Evolutionary conservation across 2,113 vertebrate genomes (phyloP).

Genomic region (Vulpes vulpes): DNA sequence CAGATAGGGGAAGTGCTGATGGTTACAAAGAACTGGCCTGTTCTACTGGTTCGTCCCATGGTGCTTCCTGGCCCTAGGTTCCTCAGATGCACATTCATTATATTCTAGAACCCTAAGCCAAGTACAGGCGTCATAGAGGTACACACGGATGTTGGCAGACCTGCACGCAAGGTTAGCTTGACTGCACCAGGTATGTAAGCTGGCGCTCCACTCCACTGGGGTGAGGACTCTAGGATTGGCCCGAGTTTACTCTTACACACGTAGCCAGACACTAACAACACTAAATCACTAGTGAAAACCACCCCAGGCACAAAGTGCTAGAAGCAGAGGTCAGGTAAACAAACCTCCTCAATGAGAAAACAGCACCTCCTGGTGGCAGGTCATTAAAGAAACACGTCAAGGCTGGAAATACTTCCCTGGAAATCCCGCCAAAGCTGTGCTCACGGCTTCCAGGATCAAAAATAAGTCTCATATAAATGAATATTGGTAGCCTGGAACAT

Average conservation of each 20-base stretch:
- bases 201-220: no score
- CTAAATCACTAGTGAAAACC: neutral
- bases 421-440: neutral
- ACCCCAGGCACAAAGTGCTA: neutral
- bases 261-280: neutral
- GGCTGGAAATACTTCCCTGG: neutral
- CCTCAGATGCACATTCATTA: neutral
- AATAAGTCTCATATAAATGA: neutral
- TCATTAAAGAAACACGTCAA: neutral
- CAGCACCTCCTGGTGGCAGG: neutral
- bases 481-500: neutral
- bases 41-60: neutral
- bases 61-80: conserved; percentile 1
- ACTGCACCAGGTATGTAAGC: neutral
- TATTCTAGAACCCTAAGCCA: neutral
- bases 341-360: neutral
- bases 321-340: neutral
- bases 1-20: neutral
- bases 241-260: neutral
- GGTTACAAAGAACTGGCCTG: neutral
- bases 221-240: neutral
- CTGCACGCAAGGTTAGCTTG: neutral
- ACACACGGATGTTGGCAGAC: no score
- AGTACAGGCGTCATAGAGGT: fast-evolving
- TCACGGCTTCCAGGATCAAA: neutral